Conservation (phyloP, 2,113 vertebrate genomes). For the Sander vitreus region DNA sequence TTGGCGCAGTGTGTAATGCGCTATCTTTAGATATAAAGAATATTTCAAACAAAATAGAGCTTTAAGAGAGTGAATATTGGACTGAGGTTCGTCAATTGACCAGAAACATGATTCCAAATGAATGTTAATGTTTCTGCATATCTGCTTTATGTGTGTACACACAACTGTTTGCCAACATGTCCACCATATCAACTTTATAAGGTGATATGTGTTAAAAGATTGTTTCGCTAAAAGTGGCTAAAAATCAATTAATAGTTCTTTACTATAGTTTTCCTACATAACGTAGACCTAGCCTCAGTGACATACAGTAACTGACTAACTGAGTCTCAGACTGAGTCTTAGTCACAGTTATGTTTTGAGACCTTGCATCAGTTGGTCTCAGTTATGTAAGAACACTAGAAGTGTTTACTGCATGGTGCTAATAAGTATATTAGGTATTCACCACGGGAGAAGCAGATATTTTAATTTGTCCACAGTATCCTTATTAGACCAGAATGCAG, state of each 20-base stretch:
- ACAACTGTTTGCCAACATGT: not conserved
- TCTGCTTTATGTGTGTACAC: not conserved
- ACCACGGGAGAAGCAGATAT: not conserved
- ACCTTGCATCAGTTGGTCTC: not conserved
- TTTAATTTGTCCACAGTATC: not conserved
- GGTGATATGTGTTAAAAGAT: not conserved
- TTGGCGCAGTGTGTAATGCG: too few species aligned
- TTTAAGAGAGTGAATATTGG: not conserved
- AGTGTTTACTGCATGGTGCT: not conserved
- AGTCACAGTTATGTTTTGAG: not conserved
- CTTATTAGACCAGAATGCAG: not conserved
- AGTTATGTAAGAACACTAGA: not conserved
- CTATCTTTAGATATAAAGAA: too few species aligned
- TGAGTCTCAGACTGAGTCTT: not conserved
- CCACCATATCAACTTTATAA: not conserved
- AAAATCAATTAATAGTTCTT: not conserved
- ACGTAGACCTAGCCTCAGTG: not conserved
- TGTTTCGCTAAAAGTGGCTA: not conserved
- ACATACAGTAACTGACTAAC: not conserved
- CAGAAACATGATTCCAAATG: not conserved
- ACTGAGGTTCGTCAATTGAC: not conserved
- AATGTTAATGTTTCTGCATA: not conserved
- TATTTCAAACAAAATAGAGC: not conserved
- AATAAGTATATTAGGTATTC: not conserved
- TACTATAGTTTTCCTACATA: not conserved